phyloP scores from a whole-genome alignment of 2,888 invertebrate species.

The Ornithoptera alexandrae region DNA sequence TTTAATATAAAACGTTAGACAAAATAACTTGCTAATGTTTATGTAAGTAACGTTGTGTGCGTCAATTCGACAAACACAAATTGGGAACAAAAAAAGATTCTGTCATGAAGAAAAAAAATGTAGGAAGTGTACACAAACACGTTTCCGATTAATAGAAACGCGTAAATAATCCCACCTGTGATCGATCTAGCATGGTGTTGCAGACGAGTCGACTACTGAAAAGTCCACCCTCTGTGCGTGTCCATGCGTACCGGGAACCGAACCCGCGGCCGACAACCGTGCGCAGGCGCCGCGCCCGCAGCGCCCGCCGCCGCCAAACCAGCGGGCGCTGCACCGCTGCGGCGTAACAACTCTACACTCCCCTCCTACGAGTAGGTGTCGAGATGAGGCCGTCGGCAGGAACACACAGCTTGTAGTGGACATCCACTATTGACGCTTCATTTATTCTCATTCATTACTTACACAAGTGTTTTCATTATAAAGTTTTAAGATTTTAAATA shows the following conservation, averaged over 20 bases:
- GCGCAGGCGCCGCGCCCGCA: neutral
- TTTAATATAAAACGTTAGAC: too few relatives aligned
- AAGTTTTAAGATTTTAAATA: too few relatives aligned
- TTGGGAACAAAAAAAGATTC: neutral
- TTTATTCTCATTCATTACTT: too few relatives aligned
- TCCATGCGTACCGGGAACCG: constrained; percentile 44
- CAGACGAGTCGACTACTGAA: constrained; percentile 48
- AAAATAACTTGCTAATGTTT: neutral
- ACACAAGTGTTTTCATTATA: too few relatives aligned
- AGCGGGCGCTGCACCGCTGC: neutral
- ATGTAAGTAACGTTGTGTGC: neutral
- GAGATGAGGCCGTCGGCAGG: too few relatives aligned
- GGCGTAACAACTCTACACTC: too few relatives aligned
- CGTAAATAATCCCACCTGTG: constrained; percentile 55
- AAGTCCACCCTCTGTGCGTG: constrained; percentile 56
- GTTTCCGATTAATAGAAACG: constrained; percentile 37
- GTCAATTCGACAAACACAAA: neutral
- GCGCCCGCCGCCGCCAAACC: neutral
- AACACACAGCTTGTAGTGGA: too few relatives aligned
- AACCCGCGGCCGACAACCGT: neutral
- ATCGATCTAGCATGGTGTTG: constrained; percentile 64
- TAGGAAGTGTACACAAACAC: constrained; percentile 69
- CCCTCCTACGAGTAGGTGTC: too few relatives aligned
- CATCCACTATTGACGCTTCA: too few relatives aligned
- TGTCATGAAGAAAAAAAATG: constrained; percentile 39